A percentile compares a stretch with the other conserved stretches of the same genome.
These are phyloP conservation scores for Megathymus violae DNA, from an alignment of 1,140 invertebrate species.

Conservation along the genomic window DNA sequence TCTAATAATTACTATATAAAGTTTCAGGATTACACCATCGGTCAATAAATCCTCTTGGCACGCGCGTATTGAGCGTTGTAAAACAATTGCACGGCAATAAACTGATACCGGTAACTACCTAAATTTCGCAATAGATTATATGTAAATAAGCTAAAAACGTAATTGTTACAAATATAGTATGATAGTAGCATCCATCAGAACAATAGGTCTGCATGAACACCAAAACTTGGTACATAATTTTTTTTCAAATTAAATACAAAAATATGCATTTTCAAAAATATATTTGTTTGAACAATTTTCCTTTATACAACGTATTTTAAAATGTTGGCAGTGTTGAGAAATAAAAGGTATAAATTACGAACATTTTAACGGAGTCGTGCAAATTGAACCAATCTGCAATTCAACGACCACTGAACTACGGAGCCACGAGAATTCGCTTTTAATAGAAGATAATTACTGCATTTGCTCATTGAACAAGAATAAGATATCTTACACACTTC, in stretches of 20 bases:
- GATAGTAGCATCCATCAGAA: too few relatives aligned
- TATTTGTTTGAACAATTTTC: too few relatives aligned
- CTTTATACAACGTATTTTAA: not conserved
- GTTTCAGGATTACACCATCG: slow-evolving; percentile 9
- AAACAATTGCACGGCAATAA: slow-evolving; percentile 19
- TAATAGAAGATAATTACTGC: slow-evolving; percentile 12
- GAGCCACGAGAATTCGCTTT: slow-evolving; percentile 1
- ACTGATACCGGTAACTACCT: slow-evolving; percentile 10
- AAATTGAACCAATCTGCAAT: slow-evolving; percentile 24
- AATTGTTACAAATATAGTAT: not conserved
- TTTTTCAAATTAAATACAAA: not conserved
- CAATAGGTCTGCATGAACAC: too few relatives aligned
- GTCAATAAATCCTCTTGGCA: slow-evolving; percentile 6
- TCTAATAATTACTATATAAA: too few relatives aligned
- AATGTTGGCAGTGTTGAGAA: not conserved
- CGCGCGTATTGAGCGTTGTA: slow-evolving; percentile 14
- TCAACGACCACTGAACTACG: slow-evolving; percentile 21
- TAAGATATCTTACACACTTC: not conserved
- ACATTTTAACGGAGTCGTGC: slow-evolving; percentile 13
- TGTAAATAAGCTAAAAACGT: slow-evolving; percentile 7
- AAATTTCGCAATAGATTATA: slow-evolving; percentile 4
- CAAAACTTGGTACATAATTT: not conserved
- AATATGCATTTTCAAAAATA: too few relatives aligned
- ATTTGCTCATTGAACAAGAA: slow-evolving; percentile 6
- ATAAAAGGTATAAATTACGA: slow-evolving; percentile 7